Evolutionary conservation across 2,113 vertebrate species (phyloP).

Genomic region (Rhinoderma darwinii): DNA sequence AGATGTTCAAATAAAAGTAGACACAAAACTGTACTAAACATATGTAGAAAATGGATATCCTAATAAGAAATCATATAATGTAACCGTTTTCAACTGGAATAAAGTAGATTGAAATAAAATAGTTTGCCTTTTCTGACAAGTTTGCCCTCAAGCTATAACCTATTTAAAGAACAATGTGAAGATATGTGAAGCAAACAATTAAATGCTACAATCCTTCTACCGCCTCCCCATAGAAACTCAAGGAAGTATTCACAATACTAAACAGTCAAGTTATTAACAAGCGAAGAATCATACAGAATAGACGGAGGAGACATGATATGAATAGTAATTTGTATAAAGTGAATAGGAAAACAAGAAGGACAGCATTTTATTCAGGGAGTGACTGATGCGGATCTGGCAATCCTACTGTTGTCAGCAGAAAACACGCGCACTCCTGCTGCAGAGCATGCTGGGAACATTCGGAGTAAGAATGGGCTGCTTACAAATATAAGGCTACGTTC

Average conservation of each 20-base stretch:
- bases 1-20: not conserved
- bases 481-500: not conserved
- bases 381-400: not conserved
- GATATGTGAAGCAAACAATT: not conserved
- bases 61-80: no score
- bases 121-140: not conserved
- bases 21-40: not conserved
- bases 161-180: not conserved
- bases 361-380: conserved; percentile 26
- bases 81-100: not conserved
- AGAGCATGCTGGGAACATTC: no score
- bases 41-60: no score
- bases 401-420: conserved; percentile 10
- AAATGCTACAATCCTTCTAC: not conserved
- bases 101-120: not conserved
- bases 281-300: not conserved
- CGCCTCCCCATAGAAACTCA: not conserved
- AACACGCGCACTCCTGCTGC: not conserved
- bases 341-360: conserved; percentile 3
- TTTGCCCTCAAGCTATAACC: not conserved
- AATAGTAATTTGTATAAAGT: not conserved
- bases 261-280: not conserved
- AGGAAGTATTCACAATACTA: not conserved
- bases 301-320: not conserved
- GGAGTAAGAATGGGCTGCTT: not conserved